Evolutionary conservation across 2,797 vertebrate genomes (phyloP), one percentile per base, ranked within the genome.

Genomic region (Schizopygopsis pylzovi): DNA sequence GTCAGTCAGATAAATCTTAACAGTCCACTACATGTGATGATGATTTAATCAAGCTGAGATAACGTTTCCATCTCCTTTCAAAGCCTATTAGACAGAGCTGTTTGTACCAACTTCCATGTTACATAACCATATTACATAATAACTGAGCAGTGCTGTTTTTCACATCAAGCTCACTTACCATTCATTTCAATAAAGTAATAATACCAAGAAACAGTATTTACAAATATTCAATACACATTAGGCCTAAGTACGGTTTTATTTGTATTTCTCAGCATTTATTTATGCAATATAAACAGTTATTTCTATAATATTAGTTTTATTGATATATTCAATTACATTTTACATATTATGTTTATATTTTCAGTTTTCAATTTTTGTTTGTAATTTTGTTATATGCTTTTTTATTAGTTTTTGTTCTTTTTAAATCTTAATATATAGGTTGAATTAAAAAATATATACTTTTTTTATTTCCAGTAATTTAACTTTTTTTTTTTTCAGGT

Each of bases 51-150:
- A 72, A 63, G 37, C 8, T 10, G 1, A 59, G 70, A 84, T 43
- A 59, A 70, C 2, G 28, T 10, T 52, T 78, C n/a, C 67, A 65
- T 65, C 73, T 18, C 9, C 33, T 33, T 33, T 33, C 28, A 37
- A 83, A 73, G 16, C 76, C 61, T 5, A 59, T 78, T 18, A 61
- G 25, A 68, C 61, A 67, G 45, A 70, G 11, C 49, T 41, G 45
- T 67, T 56, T 52, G 43, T 25, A n/a, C 86, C 82, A 41, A 77
- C 49, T 80, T 83, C 86, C 75, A 76, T 83, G 86, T 94, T 92
- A 87, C 88, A 90, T 94, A 94, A 95, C 70, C 5, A 83, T 0
- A 81, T 92, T 92, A 90, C 89, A 91, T 86, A 91, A 92, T 84
- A 89, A 86, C 89, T 33, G 28, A 61, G 22, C 61, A 1, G 45